A percentile compares a stretch with the other conserved stretches of the same genome.
These are phyloP conservation scores for Drosophila anceps DNA, from an alignment of 2,888 invertebrate genomes.

Conservation along the genomic window DNA sequence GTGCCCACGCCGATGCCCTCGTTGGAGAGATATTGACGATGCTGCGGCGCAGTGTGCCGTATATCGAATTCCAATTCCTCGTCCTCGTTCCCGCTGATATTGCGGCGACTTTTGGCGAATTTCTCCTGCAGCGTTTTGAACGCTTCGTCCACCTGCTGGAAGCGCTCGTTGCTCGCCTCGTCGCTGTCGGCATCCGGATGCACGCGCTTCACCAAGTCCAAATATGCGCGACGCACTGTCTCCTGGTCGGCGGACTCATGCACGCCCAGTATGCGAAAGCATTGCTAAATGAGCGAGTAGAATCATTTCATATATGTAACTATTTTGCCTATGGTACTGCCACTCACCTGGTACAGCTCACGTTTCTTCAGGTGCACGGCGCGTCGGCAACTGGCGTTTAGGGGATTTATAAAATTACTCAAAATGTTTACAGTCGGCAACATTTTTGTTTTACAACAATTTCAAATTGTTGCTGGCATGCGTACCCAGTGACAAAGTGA, in stretches of 20 bases:
- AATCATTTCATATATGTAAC: too few relatives aligned
- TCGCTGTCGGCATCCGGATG: constrained; percentile 93
- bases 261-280: constrained; percentile 89
- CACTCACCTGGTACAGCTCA: constrained; percentile 61
- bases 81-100: constrained; percentile 86
- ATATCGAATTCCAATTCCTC: constrained; percentile 88
- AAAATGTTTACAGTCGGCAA: constrained; percentile 19
- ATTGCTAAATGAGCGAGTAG: constrained; percentile 86
- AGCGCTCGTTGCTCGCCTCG: constrained; percentile 90
- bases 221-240: constrained; percentile 90
- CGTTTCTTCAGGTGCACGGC: constrained; percentile 60
- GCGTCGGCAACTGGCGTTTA: constrained; percentile 31
- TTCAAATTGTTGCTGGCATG: neutral
- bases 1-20: constrained; percentile 93
- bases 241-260: constrained; percentile 90
- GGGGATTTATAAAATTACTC: neutral
- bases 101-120: constrained; percentile 88
- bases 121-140: constrained; percentile 90
- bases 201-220: constrained; percentile 91
- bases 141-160: constrained; percentile 91
- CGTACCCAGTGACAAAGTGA: neutral
- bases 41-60: constrained; percentile 95
- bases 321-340: neutral
- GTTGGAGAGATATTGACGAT: constrained; percentile 90
- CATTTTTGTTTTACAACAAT: constrained; percentile 18